Evolutionary conservation across 2,113 vertebrate species (phyloP).

Genomic region (Prunella himalayana): DNA sequence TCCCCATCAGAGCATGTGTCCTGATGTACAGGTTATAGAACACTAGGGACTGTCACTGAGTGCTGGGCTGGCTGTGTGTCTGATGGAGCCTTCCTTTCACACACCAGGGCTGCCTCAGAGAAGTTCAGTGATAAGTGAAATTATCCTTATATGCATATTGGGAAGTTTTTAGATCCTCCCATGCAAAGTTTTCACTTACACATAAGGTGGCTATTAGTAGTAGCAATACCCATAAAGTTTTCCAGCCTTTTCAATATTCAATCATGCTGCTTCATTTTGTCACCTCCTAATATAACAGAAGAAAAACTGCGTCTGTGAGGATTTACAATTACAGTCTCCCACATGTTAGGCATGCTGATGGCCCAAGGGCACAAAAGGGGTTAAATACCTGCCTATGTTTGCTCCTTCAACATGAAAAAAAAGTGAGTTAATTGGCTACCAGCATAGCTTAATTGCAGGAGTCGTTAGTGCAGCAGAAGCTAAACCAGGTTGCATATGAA

Average conservation of each 20-base stretch:
- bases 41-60: neutral
- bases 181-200: constrained; percentile 43
- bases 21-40: neutral
- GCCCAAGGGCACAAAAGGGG: neutral
- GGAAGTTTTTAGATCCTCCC: constrained; percentile 45
- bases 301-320: neutral
- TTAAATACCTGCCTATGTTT: constrained; percentile 18
- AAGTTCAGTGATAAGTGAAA: neutral
- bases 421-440: constrained; percentile 8
- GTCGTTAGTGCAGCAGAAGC: constrained; percentile 26
- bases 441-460: constrained; percentile 18
- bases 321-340: neutral
- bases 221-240: constrained; percentile 16
- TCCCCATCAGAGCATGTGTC: neutral
- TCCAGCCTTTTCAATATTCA: constrained; percentile 25
- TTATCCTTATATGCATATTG: neutral
- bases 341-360: neutral
- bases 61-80: neutral
- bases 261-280: neutral
- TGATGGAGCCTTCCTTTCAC: neutral
- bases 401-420: neutral
- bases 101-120: neutral
- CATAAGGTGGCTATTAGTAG: constrained; percentile 54
- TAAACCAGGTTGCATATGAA: constrained; percentile 31
- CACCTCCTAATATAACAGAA: constrained; percentile 10